Base-by-base conservation (phyloP, 2,113 vertebrate species). In the Isurus oxyrinchus region DNA sequence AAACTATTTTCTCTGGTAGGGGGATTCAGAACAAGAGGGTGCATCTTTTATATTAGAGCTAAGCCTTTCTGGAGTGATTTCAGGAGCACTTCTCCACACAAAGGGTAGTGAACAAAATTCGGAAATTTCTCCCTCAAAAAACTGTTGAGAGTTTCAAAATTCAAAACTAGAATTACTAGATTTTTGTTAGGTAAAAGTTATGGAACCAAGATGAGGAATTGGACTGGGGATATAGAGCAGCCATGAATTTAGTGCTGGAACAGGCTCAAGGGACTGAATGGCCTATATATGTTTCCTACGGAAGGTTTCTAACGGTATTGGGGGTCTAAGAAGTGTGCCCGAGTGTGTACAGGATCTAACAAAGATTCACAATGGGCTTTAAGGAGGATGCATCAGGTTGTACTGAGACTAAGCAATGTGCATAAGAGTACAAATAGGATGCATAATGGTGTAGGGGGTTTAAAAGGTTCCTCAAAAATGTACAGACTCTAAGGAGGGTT, bases 171-270 rank as follows among this genome's bases (percentile, higher is more conserved):
- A n/a, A 79, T 79, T 79, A 6, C 11, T 79, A 76, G 72, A 76
- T 31, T 31, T 67, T 35, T 76, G 31, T 76, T 76, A 40, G 13
- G n/a, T 81, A 81, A 0, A n/a, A 25, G 67, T 25, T 81, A 81
- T 81, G n/a, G n/a, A 40, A 81, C 11, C n/a, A 16, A 81, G 23
- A 81, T 16, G 16, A 16, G 79, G 3, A 81, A 96, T 72, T 96
- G 96, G 97, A 96, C 96, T 14, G 66, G n/a, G 96, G 96, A 97
- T 97, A 96, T 31, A 31, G 69, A n/a, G 13, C n/a, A 40, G 35
- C 79, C n/a, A 84, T 40, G n/a, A 86, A 86, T 5, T 86, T 21
- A 49, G 11, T 79, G 67, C 2, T 27, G 23, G 76, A 79, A 79
- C 31, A 31, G 31, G 35, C 35, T 49, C 16, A n/a, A 40, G 19